Base-by-base conservation (phyloP, 2,797 vertebrate genomes). In the Melopsittacus undulatus region DNA sequence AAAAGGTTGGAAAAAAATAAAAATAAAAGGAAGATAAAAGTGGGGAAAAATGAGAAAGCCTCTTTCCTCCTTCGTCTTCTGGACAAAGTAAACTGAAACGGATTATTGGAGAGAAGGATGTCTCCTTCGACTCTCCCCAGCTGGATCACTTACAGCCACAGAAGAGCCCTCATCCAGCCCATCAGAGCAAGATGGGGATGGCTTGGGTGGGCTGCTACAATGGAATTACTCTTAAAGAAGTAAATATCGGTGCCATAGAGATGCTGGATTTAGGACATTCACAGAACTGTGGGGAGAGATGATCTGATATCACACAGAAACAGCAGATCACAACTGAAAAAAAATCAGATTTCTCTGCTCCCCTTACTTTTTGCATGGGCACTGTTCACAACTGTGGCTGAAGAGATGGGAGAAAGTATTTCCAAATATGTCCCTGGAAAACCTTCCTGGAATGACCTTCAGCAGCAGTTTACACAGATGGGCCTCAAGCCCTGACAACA, bases 11-110 rank as follows among this genome's bases (percentile, higher is more conserved):
- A 17, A 29, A 32, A 45, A 13, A 3, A 7, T 4, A 17, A 13
- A 16, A 8, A 6, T 2, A 12, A 23, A 54, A 30, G 15, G 13
- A 23, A 34, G 10, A 29, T 5, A 15, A 74, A 16, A 43, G 8
- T 2, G 13, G 15, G 16, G 15, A 42, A 3, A 1, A 46, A 38
- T 10, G 1, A 16, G 26, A 59, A 38, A 7, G 5, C 8, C 1
- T 74, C 10, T 51, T 74, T 76, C 8, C 14, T 73, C 30, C 34
- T 49, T 72, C 5, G 3, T 21, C 36, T 51, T 79, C 40, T 30
- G 10, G 46, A 30, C 48, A 52, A 59, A 5, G 10, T 48, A 93
- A 84, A 82, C 38, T 10, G 87, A 67, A 29, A 46, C 0, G 0
- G n/a, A 72, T 84, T 76, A 42, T 7, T 42, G 22, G 36, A 84